Evolutionary conservation across 2,797 vertebrate genomes (phyloP).

Genomic region (Cirrhinus molitorella): DNA sequence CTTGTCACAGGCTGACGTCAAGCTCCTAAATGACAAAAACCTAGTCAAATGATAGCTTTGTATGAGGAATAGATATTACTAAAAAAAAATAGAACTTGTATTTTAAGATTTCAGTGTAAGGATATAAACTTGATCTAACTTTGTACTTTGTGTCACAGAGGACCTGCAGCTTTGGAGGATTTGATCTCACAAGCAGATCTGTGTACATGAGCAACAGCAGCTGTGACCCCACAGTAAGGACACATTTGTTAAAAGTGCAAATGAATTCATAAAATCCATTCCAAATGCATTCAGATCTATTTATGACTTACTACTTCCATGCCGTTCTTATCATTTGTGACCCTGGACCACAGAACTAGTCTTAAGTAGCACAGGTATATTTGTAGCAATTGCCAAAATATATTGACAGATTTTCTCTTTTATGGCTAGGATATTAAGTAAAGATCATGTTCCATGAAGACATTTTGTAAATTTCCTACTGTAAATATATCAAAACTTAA

Average conservation of each 20-base stretch:
- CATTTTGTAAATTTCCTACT: too few relatives aligned
- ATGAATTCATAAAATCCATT: not conserved
- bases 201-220: conserved; percentile 86
- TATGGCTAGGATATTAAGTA: too few relatives aligned
- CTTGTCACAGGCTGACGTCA: not conserved
- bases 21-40: not conserved
- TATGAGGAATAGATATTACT: not conserved
- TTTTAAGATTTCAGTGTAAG: not conserved
- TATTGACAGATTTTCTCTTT: too few relatives aligned
- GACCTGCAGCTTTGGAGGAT: conserved; percentile 98
- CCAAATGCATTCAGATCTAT: not conserved
- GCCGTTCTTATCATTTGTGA: not conserved
- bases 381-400: too few relatives aligned
- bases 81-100: not conserved
- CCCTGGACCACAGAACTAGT: too few relatives aligned
- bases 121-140: not conserved
- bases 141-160: conserved; percentile 79
- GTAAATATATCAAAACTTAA: too few relatives aligned
- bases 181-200: conserved; percentile 94
- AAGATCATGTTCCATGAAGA: too few relatives aligned
- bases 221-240: conserved; percentile 87
- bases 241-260: not conserved
- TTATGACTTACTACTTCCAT: not conserved
- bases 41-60: not conserved
- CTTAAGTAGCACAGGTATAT: too few relatives aligned